A percentile compares a stretch with the other conserved stretches of the same genome.
phyloP scores from a whole-genome alignment of 2,888 invertebrate species.

The Amphipyra berbera region DNA sequence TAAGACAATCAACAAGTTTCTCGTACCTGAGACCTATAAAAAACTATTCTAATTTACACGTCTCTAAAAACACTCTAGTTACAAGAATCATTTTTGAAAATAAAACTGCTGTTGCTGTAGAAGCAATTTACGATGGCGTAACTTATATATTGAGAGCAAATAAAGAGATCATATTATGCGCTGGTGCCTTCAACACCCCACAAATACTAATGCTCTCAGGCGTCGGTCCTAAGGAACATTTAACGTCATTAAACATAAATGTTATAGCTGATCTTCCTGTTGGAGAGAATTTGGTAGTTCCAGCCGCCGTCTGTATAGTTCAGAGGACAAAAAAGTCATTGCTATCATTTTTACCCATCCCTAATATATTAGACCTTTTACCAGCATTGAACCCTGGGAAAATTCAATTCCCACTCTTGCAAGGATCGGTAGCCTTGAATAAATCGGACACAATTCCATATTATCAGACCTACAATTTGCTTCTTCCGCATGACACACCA shows the following conservation, averaged over 20 bases:
- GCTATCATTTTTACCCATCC: background rate
- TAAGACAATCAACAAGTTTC: constrained; percentile 43
- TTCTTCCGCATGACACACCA: constrained; percentile 48
- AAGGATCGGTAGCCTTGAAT: constrained; percentile 33
- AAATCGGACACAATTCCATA: constrained; percentile 21
- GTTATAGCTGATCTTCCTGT: constrained; percentile 43
- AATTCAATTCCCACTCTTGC: constrained; percentile 39
- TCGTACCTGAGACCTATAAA: constrained; percentile 33
- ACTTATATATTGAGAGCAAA: constrained; percentile 39
- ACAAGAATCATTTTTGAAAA: constrained; percentile 38
- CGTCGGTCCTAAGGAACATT: constrained; percentile 42
- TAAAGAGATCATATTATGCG: constrained; percentile 46
- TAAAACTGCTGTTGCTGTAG: constrained; percentile 37
- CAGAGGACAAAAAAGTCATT: constrained; percentile 17
- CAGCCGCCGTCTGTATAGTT: constrained; percentile 5
- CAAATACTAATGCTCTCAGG: constrained; percentile 49
- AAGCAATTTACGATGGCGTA: constrained; percentile 10
- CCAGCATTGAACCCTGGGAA: constrained; percentile 8
- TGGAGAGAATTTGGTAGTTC: constrained; percentile 38
- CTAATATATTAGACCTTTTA: background rate
- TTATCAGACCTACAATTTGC: constrained; percentile 13
- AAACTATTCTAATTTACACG: constrained; percentile 36
- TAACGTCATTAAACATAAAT: constrained; percentile 32
- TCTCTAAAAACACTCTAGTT: constrained; percentile 41
- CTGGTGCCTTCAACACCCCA: constrained; percentile 45